Evolutionary conservation across 2,113 vertebrate genomes (phyloP).

Genomic region (Phyllopteryx taeniolatus): DNA sequence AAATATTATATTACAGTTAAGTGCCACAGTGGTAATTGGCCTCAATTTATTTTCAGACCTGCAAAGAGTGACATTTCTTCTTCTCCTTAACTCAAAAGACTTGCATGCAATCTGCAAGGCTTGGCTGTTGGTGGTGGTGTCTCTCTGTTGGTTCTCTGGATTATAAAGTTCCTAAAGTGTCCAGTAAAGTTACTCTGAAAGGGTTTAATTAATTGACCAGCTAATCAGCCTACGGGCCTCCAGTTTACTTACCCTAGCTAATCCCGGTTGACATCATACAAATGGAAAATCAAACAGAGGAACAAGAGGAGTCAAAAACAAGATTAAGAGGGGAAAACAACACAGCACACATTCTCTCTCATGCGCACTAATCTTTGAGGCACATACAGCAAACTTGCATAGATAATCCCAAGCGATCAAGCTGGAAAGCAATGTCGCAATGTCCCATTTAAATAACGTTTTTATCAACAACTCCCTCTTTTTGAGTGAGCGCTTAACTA

Average conservation of each 20-base stretch:
- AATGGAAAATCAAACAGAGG: conserved; percentile 53
- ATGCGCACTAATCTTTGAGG: conserved; percentile 50
- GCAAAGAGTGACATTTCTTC: background rate
- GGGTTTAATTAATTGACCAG: conserved; percentile 45
- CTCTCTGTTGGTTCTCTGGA: conserved; percentile 18
- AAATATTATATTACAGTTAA: background rate
- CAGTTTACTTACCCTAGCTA: conserved; percentile 61
- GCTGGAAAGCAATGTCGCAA: conserved; percentile 30
- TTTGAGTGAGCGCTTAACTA: conserved; percentile 1
- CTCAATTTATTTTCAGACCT: background rate
- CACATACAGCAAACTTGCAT: conserved; percentile 35
- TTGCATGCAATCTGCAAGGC: background rate
- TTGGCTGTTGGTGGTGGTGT: background rate
- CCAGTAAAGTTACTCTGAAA: conserved; percentile 20
- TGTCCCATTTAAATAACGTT: background rate
- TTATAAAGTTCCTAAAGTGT: conserved; percentile 27
- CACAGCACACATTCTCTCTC: conserved; percentile 29
- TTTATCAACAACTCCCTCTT: background rate
- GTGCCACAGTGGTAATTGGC: background rate
- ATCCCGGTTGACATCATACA: conserved; percentile 54
- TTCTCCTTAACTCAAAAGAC: background rate
- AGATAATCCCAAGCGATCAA: conserved; percentile 36
- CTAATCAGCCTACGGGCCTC: conserved; percentile 55
- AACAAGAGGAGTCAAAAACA: conserved; percentile 46
- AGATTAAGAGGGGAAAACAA: conserved; percentile 50